Conservation (phyloP, 1,140 invertebrate genomes). For the Lepidotrigona ventralis region DNA sequence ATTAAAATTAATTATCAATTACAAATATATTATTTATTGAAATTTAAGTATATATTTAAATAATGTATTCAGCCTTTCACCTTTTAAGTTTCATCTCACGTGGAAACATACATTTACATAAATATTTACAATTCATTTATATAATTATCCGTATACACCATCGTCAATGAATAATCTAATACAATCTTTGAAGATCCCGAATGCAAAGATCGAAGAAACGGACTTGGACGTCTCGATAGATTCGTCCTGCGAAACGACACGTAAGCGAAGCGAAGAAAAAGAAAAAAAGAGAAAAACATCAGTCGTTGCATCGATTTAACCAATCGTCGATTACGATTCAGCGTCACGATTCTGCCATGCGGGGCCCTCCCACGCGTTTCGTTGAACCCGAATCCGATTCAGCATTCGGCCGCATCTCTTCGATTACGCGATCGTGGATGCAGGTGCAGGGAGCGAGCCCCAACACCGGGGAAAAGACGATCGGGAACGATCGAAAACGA, state of each 20-base stretch:
- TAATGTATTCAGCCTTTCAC: background rate
- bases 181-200: no score
- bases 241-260: background rate
- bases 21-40: no score
- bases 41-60: background rate
- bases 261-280: no score
- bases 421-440: conserved; percentile 54
- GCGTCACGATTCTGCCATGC: background rate
- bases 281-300: background rate
- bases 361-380: conserved; percentile 18
- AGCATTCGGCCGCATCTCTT: conserved; percentile 24
- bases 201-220: background rate
- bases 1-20: no score
- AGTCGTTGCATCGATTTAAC: conserved; percentile 5
- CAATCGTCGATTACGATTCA: conserved; percentile 22
- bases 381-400: conserved; percentile 7
- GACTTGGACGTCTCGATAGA: background rate
- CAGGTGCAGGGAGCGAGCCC: conserved; percentile 55
- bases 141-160: no score
- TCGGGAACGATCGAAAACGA: conserved; percentile 57
- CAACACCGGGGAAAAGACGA: conserved; percentile 37
- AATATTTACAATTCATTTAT: no score
- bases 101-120: no score
- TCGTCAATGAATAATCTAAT: no score
- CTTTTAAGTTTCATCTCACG: no score